Base-by-base conservation (phyloP, 2,113 vertebrate genomes). In the Macquaria australasica region DNA sequence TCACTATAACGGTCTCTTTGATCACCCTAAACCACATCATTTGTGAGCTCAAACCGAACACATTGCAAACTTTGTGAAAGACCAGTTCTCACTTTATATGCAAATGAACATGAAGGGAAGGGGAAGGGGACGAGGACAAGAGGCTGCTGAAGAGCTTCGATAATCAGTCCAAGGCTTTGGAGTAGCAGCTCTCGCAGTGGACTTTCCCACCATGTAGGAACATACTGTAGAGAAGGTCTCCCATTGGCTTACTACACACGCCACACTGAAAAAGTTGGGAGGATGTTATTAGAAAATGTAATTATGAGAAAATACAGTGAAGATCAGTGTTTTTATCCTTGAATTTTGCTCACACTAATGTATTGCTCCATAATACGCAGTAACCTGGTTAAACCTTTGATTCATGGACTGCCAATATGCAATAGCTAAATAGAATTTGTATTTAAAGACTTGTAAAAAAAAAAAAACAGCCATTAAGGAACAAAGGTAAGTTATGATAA, bases 181-280 rank as follows among this genome's bases (percentile, higher is more conserved):
- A 83, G 9, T 98, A 98, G 93, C 97, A 98, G 89, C 82, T 96
- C 90, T 97, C 96, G 2, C 97, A 98, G 93, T 98, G 97, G 85
- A 98, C 96, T 10, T 93, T 96, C 79, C 96, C 95, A 3, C 91
- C 87, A 28, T 97, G 97, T 85, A 98, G 94, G 93, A 96, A 98
- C 94, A 97, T 97, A 73, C 93, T 96, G 90, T 95, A 81, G 66
- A 97, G 91, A 11, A 97, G 94, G 71, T 98, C 96, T 90, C 97
- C 97, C 97, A 98, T 97, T 0, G 96, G 96, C 87, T 95, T 97
- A 74, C 94, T 92, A 82, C 97, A 98, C 82, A 97, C 93, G 0
- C 90, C 96, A 59, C 97, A 98, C 97, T 98, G 92, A 10, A 85
- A 90, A 77, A 73, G 1, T 31, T 2, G 8, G 16, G 8, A 82